Conservation (phyloP, 2,797 vertebrate genomes). For the Aldrovandia affinis region DNA sequence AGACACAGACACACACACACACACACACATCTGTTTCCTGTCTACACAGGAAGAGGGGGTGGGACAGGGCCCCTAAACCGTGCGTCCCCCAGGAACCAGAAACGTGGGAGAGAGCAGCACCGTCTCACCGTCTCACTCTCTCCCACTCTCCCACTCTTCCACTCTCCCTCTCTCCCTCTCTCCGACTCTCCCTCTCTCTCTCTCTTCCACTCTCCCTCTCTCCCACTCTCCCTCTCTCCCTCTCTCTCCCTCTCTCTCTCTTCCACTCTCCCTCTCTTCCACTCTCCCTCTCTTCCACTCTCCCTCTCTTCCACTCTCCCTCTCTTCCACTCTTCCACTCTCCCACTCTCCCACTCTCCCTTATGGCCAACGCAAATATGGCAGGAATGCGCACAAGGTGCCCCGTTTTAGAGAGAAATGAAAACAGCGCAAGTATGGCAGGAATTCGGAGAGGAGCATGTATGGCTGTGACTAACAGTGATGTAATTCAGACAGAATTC, state of each 20-base stretch:
- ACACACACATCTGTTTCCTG: background rate
- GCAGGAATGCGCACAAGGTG: background rate
- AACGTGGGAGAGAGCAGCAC: too few relatives aligned
- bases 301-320: background rate
- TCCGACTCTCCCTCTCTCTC: background rate
- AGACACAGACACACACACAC: background rate
- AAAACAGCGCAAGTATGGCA: background rate
- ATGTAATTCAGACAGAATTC: background rate
- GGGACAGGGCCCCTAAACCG: background rate
- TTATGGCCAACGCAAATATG: background rate
- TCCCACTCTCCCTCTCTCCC: background rate
- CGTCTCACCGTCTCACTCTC: too few relatives aligned
- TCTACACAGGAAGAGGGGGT: background rate
- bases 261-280: background rate
- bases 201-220: background rate
- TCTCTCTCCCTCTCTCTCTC: background rate
- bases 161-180: background rate
- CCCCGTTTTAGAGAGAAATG: background rate
- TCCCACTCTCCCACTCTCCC: background rate
- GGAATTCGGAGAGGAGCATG: background rate
- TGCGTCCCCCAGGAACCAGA: background rate
- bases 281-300: background rate
- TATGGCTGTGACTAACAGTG: background rate
- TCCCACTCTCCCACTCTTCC: too few relatives aligned
- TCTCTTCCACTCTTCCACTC: background rate